Evolutionary conservation across 2,888 invertebrate genomes (phyloP), one percentile per base, ranked within the genome.

Genomic region (Leucophenga maculata): DNA sequence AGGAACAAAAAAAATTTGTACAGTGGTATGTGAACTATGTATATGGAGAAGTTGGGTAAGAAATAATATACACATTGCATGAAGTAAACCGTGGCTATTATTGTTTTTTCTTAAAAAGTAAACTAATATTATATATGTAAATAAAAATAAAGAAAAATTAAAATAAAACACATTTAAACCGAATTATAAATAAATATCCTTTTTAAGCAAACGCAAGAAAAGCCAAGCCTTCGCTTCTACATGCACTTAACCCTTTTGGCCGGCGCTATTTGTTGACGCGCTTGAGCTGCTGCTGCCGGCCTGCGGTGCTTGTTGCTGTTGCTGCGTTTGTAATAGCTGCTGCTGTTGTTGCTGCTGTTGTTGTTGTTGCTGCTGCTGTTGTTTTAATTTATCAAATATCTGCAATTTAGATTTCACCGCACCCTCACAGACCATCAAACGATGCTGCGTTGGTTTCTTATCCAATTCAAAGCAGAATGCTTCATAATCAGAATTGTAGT

Each of bases 381-480:
- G 87, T 75, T 89, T 92, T 85, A 92, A 91, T 85, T 93, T 94
- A 88, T 96, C 96, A 88, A 96, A 96, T 52, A 96, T 91, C 75
- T 94, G 94, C 85, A 96, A 90, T 88, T 96, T 96, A 67, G 95
- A 95, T 84, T 93, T 91, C 71, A 96, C 96, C 66, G 95, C 95
- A 75, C 96, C 96, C 85, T 95, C 95, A 88, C 95, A 96, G 46
- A 96, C 91, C 85, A 93, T 92, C 75, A 95, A 90, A 59, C 94
- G 89, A 80, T 92, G 93, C 75, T 91, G 91, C 46, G 90, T 90
- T 44, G 89, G 86, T 69, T 88, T 87, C 70, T 88, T 89, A 72
- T 89, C 89, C 74, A 89, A 74, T 54, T 89, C 89, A 14, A 88
- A 86, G 76, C 89, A 89, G 71, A 89, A 84, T 1, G 86, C 82